A percentile compares a stretch with the other conserved stretches of the same genome.
phyloP scores from a whole-genome alignment of 2,888 invertebrate genomes.

The Labia minor region DNA sequence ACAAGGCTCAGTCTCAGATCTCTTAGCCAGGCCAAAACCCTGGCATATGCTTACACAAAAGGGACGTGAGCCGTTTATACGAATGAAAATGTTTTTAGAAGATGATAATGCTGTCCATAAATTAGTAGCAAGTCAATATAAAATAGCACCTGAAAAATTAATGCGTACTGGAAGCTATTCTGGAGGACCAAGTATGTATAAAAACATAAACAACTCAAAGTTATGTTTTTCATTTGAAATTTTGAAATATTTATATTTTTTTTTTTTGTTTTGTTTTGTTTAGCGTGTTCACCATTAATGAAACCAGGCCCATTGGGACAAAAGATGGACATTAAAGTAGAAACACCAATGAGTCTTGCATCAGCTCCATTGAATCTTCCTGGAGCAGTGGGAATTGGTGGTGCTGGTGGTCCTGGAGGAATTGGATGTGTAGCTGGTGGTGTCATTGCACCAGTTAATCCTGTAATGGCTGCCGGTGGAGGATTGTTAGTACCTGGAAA shows the following conservation, averaged over 20 bases:
- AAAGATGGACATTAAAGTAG: not conserved
- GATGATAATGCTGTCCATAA: constrained; percentile 93
- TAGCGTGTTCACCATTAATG: not conserved
- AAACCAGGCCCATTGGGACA: not conserved
- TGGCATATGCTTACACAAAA: constrained; percentile 99
- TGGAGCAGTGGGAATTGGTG: not conserved
- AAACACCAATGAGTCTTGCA: not conserved
- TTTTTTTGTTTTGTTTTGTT: too few relatives aligned
- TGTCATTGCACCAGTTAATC: not conserved
- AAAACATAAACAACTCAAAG: constrained; percentile 37
- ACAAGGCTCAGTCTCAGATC: constrained; percentile 94
- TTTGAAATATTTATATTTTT: too few relatives aligned
- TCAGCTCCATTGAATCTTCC: not conserved
- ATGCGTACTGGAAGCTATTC: constrained; percentile 93
- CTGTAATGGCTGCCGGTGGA: not conserved
- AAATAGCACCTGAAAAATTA: constrained; percentile 93
- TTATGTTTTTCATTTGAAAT: too few relatives aligned
- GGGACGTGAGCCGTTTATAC: constrained; percentile 90
- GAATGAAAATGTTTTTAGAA: constrained; percentile 96
- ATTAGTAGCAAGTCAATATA: constrained; percentile 91
- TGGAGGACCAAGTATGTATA: constrained; percentile 64
- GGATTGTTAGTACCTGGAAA: not conserved
- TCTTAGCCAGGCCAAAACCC: constrained; percentile 92
- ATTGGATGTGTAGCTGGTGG: not conserved
- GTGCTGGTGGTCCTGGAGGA: not conserved